These are phyloP conservation scores for Himantopus leucocephalus DNA, from an alignment of 2,113 vertebrate genomes.

Conservation along the genomic window DNA sequence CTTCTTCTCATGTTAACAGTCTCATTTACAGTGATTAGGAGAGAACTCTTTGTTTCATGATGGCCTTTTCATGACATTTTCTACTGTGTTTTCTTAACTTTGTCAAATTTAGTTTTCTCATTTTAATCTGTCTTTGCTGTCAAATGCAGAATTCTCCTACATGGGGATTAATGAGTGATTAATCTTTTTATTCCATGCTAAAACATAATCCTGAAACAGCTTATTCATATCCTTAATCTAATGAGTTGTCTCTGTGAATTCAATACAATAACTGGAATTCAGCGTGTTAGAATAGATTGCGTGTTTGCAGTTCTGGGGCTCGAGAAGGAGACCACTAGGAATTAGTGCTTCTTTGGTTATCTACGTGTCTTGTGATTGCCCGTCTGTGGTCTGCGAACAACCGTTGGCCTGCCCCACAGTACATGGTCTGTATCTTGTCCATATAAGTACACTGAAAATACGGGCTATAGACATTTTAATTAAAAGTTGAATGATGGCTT, in stretches of 20 bases:
- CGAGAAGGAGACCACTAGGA: neutral
- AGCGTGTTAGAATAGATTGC: neutral
- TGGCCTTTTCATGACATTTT: neutral
- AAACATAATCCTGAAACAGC: neutral
- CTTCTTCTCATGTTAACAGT: neutral
- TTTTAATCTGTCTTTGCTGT: neutral
- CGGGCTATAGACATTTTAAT: neutral
- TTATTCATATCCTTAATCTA: neutral
- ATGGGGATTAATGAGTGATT: neutral
- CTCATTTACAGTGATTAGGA: neutral
- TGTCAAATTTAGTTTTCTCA: neutral
- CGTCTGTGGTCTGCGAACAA: neutral
- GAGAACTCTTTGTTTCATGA: neutral
- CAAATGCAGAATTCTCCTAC: neutral
- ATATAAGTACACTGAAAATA: neutral
- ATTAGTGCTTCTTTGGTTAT: neutral
- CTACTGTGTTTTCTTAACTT: neutral
- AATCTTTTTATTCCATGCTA: neutral
- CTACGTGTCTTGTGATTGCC: accelerated
- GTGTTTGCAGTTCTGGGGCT: neutral
- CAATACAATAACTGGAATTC: neutral
- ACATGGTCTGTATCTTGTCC: neutral
- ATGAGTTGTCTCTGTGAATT: neutral
- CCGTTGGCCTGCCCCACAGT: neutral
- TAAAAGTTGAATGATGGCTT: neutral